These are phyloP conservation scores for Apis dorsata DNA, from an alignment of 1,140 invertebrate species.

Conservation along the genomic window DNA sequence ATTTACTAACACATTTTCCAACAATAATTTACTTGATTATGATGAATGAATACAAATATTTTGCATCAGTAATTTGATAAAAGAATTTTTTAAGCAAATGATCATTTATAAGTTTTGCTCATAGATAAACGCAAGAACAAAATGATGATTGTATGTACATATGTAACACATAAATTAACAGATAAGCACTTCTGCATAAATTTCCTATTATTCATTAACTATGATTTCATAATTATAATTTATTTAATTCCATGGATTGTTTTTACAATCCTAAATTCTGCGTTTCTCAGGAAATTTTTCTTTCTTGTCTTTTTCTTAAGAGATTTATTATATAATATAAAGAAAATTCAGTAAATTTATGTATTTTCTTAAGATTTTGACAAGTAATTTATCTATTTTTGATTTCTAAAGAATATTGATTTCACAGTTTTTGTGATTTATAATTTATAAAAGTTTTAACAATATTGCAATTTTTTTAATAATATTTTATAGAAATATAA, in stretches of 20 bases:
- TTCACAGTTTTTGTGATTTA: not conserved
- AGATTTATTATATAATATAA: not conserved
- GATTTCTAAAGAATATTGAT: not conserved
- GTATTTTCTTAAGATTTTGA: no score
- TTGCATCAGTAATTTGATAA: not conserved
- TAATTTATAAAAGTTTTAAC: no score
- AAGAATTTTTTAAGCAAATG: not conserved
- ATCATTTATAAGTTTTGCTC: not conserved
- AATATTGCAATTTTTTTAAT: not conserved
- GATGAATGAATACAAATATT: not conserved
- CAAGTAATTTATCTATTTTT: not conserved
- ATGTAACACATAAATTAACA: not conserved
- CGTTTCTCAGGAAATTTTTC: not conserved
- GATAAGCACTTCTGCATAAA: not conserved
- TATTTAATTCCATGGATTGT: not conserved
- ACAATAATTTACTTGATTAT: not conserved
- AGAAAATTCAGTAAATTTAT: not conserved
- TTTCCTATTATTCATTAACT: no score
- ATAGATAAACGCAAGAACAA: not conserved
- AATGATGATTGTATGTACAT: not conserved
- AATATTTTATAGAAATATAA: not conserved
- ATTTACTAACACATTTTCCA: not conserved
- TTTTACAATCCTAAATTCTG: not conserved
- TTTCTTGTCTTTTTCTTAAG: not conserved
- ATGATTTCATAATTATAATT: no score